Evolutionary conservation across 2,888 invertebrate species (phyloP).

Genomic region (Steinernema carpocapsae): DNA sequence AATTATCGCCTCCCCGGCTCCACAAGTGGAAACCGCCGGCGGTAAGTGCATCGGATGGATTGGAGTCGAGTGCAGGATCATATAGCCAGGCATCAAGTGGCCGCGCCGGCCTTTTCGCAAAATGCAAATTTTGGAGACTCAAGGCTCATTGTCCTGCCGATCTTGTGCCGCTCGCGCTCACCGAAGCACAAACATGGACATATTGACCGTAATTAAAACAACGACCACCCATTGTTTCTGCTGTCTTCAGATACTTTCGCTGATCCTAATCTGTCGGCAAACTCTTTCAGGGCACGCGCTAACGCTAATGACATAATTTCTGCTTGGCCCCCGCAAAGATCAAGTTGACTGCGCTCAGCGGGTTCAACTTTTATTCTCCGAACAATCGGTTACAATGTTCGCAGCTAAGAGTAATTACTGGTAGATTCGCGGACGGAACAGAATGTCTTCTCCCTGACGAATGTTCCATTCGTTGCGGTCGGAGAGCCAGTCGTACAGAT

Average conservation of each 20-base stretch:
- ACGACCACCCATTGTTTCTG: conserved; percentile 23
- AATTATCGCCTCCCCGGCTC: conserved; percentile 27
- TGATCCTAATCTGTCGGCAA: conserved; percentile 33
- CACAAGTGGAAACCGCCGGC: conserved; percentile 27
- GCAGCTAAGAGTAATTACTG: neutral
- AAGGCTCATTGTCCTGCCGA: conserved; percentile 9
- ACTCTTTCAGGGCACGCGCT: neutral
- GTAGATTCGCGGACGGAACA: conserved; percentile 36
- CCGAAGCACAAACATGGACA: conserved; percentile 27
- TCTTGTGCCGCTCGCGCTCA: neutral
- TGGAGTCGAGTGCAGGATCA: conserved; percentile 21
- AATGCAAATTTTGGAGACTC: conserved; percentile 24
- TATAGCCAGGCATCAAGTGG: conserved; percentile 29
- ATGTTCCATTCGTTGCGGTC: conserved; percentile 40
- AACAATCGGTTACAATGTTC: neutral
- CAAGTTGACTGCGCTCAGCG: too few species aligned
- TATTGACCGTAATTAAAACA: conserved; percentile 35
- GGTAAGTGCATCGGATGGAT: conserved; percentile 21
- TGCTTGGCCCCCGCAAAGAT: neutral
- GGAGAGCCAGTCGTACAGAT: conserved; percentile 45
- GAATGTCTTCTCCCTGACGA: conserved; percentile 40
- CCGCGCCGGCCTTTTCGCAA: conserved; percentile 19
- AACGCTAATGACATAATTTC: conserved; percentile 29
- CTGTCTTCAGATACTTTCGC: conserved; percentile 29
- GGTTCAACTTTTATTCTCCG: too few species aligned